Conservation (phyloP, 1,140 invertebrate genomes). For the Venustaconcha ellipsiformis region DNA sequence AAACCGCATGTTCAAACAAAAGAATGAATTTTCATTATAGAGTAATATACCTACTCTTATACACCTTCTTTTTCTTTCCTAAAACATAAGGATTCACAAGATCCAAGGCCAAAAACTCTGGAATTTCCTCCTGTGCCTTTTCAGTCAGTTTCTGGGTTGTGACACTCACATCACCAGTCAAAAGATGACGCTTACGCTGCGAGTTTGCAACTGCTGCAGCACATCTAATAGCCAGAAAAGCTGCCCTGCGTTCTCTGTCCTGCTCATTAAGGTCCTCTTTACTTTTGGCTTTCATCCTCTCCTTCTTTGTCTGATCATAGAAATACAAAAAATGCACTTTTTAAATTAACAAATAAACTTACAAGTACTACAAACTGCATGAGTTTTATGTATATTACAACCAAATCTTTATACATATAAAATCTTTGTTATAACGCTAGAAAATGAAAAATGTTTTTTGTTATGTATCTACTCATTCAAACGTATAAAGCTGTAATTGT, state of each 20-base stretch:
- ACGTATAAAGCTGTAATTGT: no score
- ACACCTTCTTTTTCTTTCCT: slow-evolving; percentile 65
- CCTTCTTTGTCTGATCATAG: slow-evolving; percentile 47
- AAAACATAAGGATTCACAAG: slow-evolving; percentile 62
- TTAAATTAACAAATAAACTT: no score
- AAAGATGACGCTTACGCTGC: slow-evolving; percentile 44
- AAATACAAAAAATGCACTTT: slow-evolving; percentile 2
- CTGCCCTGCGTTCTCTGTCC: slow-evolving; percentile 58
- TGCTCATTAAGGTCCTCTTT: slow-evolving; percentile 47
- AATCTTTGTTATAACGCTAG: no score
- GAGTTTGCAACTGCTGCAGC: slow-evolving; percentile 55
- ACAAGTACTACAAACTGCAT: no score
- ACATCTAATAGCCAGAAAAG: slow-evolving; percentile 62
- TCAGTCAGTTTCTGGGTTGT: slow-evolving; percentile 47
- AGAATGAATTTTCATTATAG: not conserved
- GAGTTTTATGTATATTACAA: no score
- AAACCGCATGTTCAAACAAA: not conserved
- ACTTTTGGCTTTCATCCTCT: slow-evolving; percentile 26
- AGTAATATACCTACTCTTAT: slow-evolving; percentile 56
- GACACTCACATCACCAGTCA: slow-evolving; percentile 55
- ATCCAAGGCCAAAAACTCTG: slow-evolving; percentile 64
- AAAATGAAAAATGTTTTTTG: no score
- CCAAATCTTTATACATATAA: no score
- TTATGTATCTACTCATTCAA: no score
- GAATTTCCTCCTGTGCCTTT: slow-evolving; percentile 44